A percentile compares a stretch with the other conserved stretches of the same genome.
These are phyloP conservation scores for Volucella bombylans DNA, from an alignment of 2,888 invertebrate genomes.

Conservation along the genomic window DNA sequence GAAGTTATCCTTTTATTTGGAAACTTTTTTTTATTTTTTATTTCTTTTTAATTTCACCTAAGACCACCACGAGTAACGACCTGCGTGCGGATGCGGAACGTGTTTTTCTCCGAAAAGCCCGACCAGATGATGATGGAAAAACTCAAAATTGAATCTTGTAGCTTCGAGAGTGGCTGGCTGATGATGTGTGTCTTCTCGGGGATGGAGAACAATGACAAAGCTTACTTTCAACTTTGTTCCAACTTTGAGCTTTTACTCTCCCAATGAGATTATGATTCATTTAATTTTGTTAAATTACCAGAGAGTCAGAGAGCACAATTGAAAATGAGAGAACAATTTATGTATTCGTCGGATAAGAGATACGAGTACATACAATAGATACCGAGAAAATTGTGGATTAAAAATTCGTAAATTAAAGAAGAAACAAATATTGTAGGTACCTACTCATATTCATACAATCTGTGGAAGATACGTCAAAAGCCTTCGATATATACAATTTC, in stretches of 20 bases:
- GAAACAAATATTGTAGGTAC: slow-evolving; percentile 29
- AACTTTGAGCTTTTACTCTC: too few relatives aligned
- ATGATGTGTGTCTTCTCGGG: slow-evolving; percentile 38
- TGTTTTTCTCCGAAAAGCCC: slow-evolving; percentile 63
- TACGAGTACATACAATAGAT: not conserved
- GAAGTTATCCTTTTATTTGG: not conserved
- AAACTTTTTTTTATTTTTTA: slow-evolving; percentile 9
- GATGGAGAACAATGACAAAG: slow-evolving; percentile 47
- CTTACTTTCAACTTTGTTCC: slow-evolving; percentile 21
- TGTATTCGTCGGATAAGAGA: slow-evolving; percentile 7
- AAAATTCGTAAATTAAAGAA: slow-evolving; percentile 44
- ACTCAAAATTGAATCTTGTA: slow-evolving; percentile 64
- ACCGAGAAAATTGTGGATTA: slow-evolving; percentile 24
- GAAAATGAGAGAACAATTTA: not conserved
- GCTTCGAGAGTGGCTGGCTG: slow-evolving; percentile 6
- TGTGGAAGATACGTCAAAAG: slow-evolving; percentile 39
- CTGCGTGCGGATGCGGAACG: slow-evolving; percentile 67
- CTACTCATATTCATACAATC: not conserved
- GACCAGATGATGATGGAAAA: slow-evolving; percentile 69
- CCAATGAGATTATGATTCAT: too few relatives aligned
- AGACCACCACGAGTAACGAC: slow-evolving; percentile 60
- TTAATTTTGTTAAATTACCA: too few relatives aligned
- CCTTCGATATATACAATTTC: slow-evolving; percentile 18
- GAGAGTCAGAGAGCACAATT: too few relatives aligned
- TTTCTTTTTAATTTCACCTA: slow-evolving; percentile 41